Evolutionary conservation across 2,888 invertebrate species (phyloP).

Genomic region (Dolomedes plantarius): DNA sequence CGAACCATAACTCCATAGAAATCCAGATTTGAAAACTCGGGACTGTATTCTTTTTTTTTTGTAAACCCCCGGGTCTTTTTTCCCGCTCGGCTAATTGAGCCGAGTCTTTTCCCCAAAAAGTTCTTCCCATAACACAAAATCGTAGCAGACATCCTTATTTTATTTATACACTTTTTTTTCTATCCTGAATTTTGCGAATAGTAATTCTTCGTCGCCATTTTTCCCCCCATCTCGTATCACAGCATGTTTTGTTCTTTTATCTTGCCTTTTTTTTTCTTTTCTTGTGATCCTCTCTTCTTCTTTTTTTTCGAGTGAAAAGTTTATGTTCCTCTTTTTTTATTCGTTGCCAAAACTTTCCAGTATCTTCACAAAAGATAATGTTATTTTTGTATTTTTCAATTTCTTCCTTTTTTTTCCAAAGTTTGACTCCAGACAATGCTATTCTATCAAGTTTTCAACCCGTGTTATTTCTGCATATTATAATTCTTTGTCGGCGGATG

Average conservation of each 20-base stretch:
- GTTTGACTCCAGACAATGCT: neutral
- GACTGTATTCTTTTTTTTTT: neutral
- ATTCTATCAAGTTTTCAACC: neutral
- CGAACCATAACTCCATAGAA: neutral
- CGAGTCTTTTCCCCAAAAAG: neutral
- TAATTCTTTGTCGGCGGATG: neutral
- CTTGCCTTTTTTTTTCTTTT: constrained; percentile 13
- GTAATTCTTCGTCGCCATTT: neutral
- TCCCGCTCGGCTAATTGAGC: constrained; percentile 56
- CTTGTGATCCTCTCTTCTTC: constrained; percentile 23
- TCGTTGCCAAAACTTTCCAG: constrained; percentile 39
- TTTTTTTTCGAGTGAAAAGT: constrained; percentile 5
- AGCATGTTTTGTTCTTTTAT: constrained; percentile 47
- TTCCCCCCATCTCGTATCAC: constrained; percentile 30
- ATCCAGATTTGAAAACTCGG: neutral
- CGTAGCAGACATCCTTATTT: neutral
- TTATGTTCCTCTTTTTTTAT: constrained; percentile 32
- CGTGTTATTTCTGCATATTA: constrained; percentile 9
- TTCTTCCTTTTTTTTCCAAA: constrained; percentile 13
- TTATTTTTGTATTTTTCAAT: constrained; percentile 39
- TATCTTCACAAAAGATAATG: constrained; percentile 63
- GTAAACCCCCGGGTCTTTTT: constrained; percentile 24
- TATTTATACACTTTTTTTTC: too few relatives aligned
- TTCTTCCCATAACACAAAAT: constrained; percentile 31
- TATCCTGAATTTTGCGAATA: neutral